Evolutionary conservation across 2,113 vertebrate species (phyloP).

Genomic region (Silurus asotus): DNA sequence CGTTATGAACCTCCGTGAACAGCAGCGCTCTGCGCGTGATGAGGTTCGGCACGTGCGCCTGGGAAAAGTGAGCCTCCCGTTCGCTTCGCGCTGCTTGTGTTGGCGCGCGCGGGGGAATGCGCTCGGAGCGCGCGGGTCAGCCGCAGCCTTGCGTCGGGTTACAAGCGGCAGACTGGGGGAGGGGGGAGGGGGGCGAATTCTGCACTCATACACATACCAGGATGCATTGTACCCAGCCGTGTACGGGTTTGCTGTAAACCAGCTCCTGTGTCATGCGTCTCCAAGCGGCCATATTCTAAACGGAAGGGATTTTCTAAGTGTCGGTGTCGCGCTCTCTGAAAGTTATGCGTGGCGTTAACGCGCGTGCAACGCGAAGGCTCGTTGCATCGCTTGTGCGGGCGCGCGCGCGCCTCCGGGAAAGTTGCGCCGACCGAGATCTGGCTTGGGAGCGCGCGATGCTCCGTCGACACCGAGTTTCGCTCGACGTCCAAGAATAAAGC

Average conservation of each 20-base stretch:
- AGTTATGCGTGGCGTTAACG: conserved; percentile 19
- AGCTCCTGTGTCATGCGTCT: background rate
- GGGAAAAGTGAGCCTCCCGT: conserved; percentile 71
- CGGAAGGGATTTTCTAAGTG: background rate
- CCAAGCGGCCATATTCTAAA: background rate
- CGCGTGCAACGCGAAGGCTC: conserved; percentile 35
- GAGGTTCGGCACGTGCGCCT: conserved; percentile 44
- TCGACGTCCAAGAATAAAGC: background rate
- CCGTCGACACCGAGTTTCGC: conserved; percentile 8
- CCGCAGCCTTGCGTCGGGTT: conserved; percentile 74
- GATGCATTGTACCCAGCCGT: background rate
- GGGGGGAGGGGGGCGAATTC: conserved; percentile 59
- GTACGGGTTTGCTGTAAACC: background rate
- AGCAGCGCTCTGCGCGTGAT: background rate
- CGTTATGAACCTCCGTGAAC: background rate
- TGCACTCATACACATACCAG: background rate
- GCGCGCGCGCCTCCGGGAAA: conserved; percentile 18
- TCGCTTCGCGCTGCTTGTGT: conserved; percentile 72
- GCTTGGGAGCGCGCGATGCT: background rate
- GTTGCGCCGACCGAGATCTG: conserved; percentile 15
- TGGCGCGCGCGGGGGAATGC: conserved; percentile 74
- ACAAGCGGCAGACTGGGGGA: conserved; percentile 61
- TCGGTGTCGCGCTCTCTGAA: background rate
- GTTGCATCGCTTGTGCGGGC: conserved; percentile 47
- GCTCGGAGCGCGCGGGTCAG: conserved; percentile 76